Evolutionary conservation across 2,797 vertebrate genomes (phyloP).

Genomic region (Brotula barbata): DNA sequence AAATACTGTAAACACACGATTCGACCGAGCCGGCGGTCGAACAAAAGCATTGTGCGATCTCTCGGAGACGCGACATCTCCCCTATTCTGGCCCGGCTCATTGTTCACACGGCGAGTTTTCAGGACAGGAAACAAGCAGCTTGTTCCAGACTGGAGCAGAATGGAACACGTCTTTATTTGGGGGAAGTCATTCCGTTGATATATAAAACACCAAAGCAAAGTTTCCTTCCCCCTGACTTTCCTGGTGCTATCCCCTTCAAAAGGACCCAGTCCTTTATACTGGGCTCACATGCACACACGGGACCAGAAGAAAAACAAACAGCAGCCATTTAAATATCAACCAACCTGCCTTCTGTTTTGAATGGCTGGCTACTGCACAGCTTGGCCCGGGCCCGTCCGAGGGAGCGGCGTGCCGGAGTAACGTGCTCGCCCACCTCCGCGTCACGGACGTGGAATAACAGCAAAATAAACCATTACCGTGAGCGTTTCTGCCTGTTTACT

Average conservation of each 20-base stretch:
- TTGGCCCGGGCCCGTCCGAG: slow-evolving; percentile 8
- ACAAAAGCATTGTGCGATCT: slow-evolving; percentile 50
- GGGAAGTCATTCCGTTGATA: slow-evolving; percentile 84
- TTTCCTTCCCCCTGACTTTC: slow-evolving; percentile 81
- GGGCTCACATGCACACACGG: slow-evolving; percentile 74
- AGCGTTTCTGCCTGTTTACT: slow-evolving; percentile 9
- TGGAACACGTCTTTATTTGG: slow-evolving; percentile 78
- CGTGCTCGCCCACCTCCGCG: slow-evolving; percentile 7
- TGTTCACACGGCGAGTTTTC: slow-evolving; percentile 73
- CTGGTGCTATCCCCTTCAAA: slow-evolving; percentile 79
- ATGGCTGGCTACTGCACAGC: slow-evolving; percentile 48
- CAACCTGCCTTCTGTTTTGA: slow-evolving; percentile 71
- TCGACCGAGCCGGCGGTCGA: slow-evolving; percentile 58
- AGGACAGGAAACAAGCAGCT: slow-evolving; percentile 76
- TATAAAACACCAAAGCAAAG: slow-evolving; percentile 81
- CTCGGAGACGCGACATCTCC: slow-evolving; percentile 66
- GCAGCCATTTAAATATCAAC: slow-evolving; percentile 75
- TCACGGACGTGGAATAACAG: slow-evolving; percentile 8
- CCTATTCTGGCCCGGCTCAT: slow-evolving; percentile 60
- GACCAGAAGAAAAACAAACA: slow-evolving; percentile 79
- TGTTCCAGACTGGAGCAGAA: slow-evolving; percentile 75
- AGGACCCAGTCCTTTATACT: slow-evolving; percentile 72
- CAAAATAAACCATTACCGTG: slow-evolving; percentile 8
- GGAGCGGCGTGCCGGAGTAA: slow-evolving; percentile 23
- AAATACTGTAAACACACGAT: slow-evolving; percentile 71